Percentiles rank a stretch among this genome's conserved stretches.
phyloP scores from a whole-genome alignment of 2,113 vertebrate genomes.

The Entelurus aequoreus region DNA sequence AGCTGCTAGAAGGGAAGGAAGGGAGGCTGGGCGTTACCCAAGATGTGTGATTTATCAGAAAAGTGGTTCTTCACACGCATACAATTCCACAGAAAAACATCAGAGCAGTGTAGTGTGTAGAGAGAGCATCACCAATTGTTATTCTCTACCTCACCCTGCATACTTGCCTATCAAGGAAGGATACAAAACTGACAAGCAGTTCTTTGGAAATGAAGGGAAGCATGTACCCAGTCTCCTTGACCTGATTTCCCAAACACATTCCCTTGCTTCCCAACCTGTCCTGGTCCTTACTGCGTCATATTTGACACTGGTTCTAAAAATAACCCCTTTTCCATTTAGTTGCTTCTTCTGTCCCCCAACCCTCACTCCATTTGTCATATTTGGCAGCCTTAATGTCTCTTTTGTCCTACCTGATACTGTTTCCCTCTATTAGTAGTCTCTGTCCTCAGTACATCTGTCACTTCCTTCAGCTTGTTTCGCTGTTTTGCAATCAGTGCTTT shows the following conservation, averaged over 20 bases:
- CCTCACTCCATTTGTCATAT: constrained; percentile 4
- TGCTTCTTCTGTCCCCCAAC: constrained; percentile 4
- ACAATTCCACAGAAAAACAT: constrained; percentile 9
- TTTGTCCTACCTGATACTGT: not conserved
- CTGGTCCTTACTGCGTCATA: not conserved
- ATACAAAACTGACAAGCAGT: not conserved
- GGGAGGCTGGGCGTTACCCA: constrained; percentile 65
- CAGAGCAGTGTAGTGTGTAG: constrained; percentile 16
- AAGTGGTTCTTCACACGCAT: constrained; percentile 12
- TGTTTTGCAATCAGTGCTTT: constrained; percentile 7
- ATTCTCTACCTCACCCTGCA: constrained; percentile 5
- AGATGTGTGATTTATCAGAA: constrained; percentile 36
- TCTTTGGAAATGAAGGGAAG: constrained; percentile 4
- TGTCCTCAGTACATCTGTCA: constrained; percentile 1
- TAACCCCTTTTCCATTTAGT: constrained; percentile 4
- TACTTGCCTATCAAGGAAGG: not conserved
- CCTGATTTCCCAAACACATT: constrained; percentile 1
- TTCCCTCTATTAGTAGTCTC: constrained; percentile 6
- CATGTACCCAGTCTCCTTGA: constrained; percentile 6
- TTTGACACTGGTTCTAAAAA: constrained; percentile 7
- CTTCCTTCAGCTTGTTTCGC: constrained; percentile 5
- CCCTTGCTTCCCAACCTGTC: constrained; percentile 1
- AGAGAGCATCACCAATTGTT: constrained; percentile 14
- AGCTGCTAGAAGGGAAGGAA: constrained; percentile 77
- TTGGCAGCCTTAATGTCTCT: constrained; percentile 19